Evolutionary conservation across 2,888 invertebrate species (phyloP), one percentile per base, ranked within the genome.

Genomic region (Alviniconcha strummeri): DNA sequence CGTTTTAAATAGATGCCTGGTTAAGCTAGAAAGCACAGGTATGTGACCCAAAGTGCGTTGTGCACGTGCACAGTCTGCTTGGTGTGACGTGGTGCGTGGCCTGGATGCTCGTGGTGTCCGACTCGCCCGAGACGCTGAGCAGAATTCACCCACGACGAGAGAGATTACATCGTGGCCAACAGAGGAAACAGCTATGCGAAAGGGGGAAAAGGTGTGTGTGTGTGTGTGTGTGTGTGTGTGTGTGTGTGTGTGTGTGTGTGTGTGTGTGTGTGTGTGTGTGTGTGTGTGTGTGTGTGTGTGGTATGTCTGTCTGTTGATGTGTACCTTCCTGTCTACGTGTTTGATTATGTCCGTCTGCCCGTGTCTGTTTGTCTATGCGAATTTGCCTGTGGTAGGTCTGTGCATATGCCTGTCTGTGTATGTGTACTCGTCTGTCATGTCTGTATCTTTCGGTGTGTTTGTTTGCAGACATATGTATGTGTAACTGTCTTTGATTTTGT

Each of bases 111-210:
- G 60, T 60, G 8, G 60, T 60, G 60, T 60, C 60, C 13, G 60
- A 60, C 60, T 11, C 60, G 2, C 60, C 60, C 0, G 60, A 60
- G 13, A 13, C 9, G 13, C 60, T 60, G 60, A 60, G 13, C 9
- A 60, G 60, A 2, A 60, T 60, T 60, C 11, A 36, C 17, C 52
- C 78, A n/a, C 52, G 78, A 78, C 7, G 78, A 78, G 64, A 60
- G 64, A 52, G 78, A 60, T 60, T 78, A 78, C 78, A 78, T 78
- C 52, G 52, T 78, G 9, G 56, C 60, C 60, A 11, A 60, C 15
- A 78, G 78, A n/a, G 78, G 78, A 6, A 60, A 78, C 60, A 60
- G 8, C 60, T 60, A 11, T 13, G 8, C 60, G 13, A 60, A n/a
- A 60, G 60, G 60, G 60, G 13, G 60, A 60, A 60, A 60, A 13